Percentiles rank a stretch among this genome's conserved stretches.
Conservation (phyloP, 2,888 invertebrate genomes). For the Autographa gamma region DNA sequence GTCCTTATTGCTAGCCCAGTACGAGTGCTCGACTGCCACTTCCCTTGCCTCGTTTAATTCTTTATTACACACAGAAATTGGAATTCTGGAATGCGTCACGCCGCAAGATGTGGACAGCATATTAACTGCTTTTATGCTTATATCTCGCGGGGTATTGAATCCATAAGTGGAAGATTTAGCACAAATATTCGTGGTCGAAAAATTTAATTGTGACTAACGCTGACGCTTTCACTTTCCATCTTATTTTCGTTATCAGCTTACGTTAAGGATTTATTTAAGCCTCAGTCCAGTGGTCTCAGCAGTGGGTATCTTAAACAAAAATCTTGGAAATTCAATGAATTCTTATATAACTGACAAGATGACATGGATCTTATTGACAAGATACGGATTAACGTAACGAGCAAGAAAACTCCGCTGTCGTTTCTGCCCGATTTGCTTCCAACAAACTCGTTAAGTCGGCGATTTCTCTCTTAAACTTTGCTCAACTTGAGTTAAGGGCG, state of each 20-base stretch:
- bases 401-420: constrained; percentile 23
- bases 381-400: constrained; percentile 23
- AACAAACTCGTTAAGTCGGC: constrained; percentile 34
- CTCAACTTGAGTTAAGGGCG: constrained; percentile 23
- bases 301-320: background rate
- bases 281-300: background rate
- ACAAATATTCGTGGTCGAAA: constrained; percentile 28
- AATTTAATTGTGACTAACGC: constrained; percentile 9
- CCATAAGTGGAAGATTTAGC: constrained; percentile 16
- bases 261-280: background rate
- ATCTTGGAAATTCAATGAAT: constrained; percentile 12
- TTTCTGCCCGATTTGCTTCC: constrained; percentile 25
- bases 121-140: constrained; percentile 38
- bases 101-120: constrained; percentile 49
- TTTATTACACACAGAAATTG: constrained; percentile 59
- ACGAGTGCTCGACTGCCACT: constrained; percentile 25
- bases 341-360: constrained; percentile 6
- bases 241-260: constrained; percentile 8
- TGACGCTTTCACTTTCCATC: constrained; percentile 15
- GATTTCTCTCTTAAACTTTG: constrained; percentile 38
- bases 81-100: constrained; percentile 54
- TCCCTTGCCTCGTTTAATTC: constrained; percentile 51
- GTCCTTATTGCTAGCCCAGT: constrained; percentile 32
- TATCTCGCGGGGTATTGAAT: constrained; percentile 40
- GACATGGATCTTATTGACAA: constrained; percentile 18